phyloP scores from a whole-genome alignment of 2,113 vertebrate species.

The Hucho hucho region DNA sequence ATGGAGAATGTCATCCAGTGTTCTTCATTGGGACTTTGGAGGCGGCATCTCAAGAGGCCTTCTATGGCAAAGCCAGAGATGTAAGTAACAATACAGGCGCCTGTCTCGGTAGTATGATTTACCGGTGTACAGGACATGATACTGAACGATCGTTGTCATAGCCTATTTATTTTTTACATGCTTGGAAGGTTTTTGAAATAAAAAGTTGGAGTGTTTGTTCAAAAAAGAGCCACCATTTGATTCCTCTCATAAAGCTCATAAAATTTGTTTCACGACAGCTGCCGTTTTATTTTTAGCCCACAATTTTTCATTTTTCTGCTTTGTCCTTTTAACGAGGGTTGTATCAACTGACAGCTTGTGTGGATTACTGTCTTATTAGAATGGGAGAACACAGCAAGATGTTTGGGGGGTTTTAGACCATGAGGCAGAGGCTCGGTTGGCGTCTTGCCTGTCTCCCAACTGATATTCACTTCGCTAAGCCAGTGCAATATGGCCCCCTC shows the following conservation, averaged over 20 bases:
- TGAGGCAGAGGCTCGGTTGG: slow-evolving; percentile 33
- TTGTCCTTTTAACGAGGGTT: slow-evolving; percentile 73
- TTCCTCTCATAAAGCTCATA: slow-evolving; percentile 42
- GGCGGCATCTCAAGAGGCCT: slow-evolving; percentile 98
- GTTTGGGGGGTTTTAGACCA: slow-evolving; percentile 68
- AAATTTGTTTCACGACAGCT: slow-evolving; percentile 55
- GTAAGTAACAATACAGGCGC: slow-evolving; percentile 76
- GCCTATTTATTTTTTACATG: too few relatives aligned
- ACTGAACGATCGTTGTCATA: too few relatives aligned
- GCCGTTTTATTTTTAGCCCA: slow-evolving; percentile 66
- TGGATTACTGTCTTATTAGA: slow-evolving; percentile 81
- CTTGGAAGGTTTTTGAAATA: too few relatives aligned
- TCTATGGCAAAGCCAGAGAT: slow-evolving; percentile 98
- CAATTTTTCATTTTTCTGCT: background rate
- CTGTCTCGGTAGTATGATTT: too few relatives aligned
- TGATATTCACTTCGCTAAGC: slow-evolving; percentile 68
- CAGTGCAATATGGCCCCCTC: slow-evolving; percentile 71
- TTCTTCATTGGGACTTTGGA: slow-evolving; percentile 98
- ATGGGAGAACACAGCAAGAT: slow-evolving; percentile 78
- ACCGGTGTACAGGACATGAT: too few relatives aligned
- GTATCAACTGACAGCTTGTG: slow-evolving; percentile 83
- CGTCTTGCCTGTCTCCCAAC: slow-evolving; percentile 57
- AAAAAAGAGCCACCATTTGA: slow-evolving; percentile 17
- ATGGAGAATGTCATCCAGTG: slow-evolving; percentile 97
- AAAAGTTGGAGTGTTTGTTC: too few relatives aligned